A percentile compares a stretch with the other conserved stretches of the same genome.
Evolutionary conservation across 1,140 invertebrate genomes (phyloP).

Genomic region (Aplysia californica): DNA sequence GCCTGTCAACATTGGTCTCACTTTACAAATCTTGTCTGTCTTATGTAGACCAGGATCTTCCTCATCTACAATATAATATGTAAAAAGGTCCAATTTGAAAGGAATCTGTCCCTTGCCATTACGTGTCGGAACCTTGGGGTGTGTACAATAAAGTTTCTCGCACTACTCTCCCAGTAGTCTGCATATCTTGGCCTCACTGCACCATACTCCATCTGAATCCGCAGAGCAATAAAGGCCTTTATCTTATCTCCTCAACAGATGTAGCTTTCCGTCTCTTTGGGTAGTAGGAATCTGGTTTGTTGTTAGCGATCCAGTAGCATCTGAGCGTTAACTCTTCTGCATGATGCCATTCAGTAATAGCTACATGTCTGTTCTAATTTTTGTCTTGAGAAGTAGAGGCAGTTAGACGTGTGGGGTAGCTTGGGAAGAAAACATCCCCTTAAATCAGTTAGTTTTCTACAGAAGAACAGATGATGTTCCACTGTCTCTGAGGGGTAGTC

Average conservation of each 20-base stretch:
- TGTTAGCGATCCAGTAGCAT: too few species aligned
- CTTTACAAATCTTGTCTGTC: slow-evolving; percentile 14
- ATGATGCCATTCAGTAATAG: too few species aligned
- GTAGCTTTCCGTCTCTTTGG: neutral
- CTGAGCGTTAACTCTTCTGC: too few species aligned
- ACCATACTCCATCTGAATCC: neutral
- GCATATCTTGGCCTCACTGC: slow-evolving; percentile 14
- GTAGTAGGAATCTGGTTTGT: too few species aligned
- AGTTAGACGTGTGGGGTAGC: too few species aligned
- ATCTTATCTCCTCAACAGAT: neutral
- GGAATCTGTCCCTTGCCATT: slow-evolving; percentile 14
- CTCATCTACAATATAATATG: slow-evolving; percentile 27
- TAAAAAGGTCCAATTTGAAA: slow-evolving; percentile 16
- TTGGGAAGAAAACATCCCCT: too few species aligned
- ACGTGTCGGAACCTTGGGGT: slow-evolving; percentile 9
- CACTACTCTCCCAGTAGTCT: slow-evolving; percentile 21
- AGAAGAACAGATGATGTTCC: too few species aligned
- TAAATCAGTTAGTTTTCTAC: too few species aligned
- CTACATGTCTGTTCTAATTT: too few species aligned
- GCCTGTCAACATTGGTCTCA: slow-evolving; percentile 11
- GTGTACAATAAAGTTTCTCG: neutral
- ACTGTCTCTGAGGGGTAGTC: too few species aligned
- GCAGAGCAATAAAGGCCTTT: neutral
- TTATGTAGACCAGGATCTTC: neutral
- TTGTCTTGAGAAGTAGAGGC: too few species aligned